Conservation (phyloP, 2,113 vertebrate genomes). For the Campylomormyrus numenius region DNA sequence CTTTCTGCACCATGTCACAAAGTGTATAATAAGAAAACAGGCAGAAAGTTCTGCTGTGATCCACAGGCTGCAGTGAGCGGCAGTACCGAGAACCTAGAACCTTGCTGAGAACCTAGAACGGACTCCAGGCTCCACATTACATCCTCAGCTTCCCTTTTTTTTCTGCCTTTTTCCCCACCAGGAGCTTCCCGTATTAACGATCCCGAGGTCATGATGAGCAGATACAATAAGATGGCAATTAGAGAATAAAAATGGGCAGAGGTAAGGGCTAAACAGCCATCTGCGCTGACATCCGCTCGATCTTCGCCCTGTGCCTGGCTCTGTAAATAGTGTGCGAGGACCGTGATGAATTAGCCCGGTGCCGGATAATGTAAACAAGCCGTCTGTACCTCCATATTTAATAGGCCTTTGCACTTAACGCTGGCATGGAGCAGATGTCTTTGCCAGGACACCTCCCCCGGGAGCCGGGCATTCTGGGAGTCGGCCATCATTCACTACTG, state of each 20-base stretch:
- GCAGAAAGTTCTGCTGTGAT: not conserved
- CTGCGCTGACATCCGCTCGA: not conserved
- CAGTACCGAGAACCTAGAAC: too few species aligned
- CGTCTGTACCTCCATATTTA: slow-evolving; percentile 23
- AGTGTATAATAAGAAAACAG: not conserved
- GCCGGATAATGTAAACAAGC: slow-evolving; percentile 23
- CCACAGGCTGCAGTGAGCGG: not conserved
- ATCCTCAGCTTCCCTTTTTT: not conserved
- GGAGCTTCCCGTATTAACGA: not conserved
- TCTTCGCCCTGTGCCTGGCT: not conserved
- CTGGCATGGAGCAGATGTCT: slow-evolving; percentile 27
- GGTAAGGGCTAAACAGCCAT: slow-evolving; percentile 13
- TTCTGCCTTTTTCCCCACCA: not conserved
- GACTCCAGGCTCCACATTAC: not conserved
- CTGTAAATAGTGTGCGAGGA: not conserved
- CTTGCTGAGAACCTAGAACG: not conserved
- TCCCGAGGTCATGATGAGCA: not conserved
- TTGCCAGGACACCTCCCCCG: slow-evolving; percentile 26
- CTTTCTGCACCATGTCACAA: not conserved
- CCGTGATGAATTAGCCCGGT: slow-evolving; percentile 18
- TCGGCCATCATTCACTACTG: slow-evolving; percentile 6
- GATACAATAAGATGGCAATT: slow-evolving; percentile 5
- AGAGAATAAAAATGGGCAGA: slow-evolving; percentile 5
- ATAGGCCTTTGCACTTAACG: slow-evolving; percentile 18
- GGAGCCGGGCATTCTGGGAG: slow-evolving; percentile 12